Percentiles rank a stretch among this genome's conserved stretches.
Conservation (phyloP, 2,113 vertebrate genomes). For the Pomatostomus ruficeps region DNA sequence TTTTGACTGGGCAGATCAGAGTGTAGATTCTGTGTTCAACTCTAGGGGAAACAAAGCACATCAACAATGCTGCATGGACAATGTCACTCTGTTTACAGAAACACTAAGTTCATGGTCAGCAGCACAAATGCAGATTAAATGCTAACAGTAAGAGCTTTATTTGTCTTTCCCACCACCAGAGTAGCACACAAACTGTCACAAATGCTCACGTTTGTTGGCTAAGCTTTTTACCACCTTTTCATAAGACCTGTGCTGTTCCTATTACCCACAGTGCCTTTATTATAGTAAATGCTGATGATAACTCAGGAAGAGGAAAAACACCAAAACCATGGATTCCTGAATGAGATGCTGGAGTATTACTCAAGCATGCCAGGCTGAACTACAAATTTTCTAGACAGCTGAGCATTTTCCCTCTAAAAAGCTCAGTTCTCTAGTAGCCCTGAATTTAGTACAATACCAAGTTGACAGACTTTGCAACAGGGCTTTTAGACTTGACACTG, state of each 20-base stretch:
- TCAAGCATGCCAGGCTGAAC: neutral
- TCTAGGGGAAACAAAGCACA: neutral
- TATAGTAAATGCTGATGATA: neutral
- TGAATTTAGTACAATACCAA: neutral
- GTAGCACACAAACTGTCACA: neutral
- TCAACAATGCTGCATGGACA: conserved; percentile 11
- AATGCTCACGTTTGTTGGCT: neutral
- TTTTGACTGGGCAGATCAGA: neutral
- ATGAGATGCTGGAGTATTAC: neutral
- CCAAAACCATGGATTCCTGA: neutral
- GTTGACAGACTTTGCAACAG: neutral
- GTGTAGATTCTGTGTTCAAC: neutral
- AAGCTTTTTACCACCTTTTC: neutral
- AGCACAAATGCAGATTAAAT: conserved; percentile 23
- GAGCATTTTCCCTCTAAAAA: neutral
- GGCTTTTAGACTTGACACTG: neutral
- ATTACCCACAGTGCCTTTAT: neutral
- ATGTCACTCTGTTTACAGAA: neutral
- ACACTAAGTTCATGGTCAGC: conserved; percentile 15
- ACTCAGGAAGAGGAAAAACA: neutral
- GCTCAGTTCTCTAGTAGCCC: neutral
- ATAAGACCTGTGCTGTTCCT: neutral
- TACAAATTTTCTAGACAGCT: neutral
- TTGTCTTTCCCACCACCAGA: neutral
- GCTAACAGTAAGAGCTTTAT: conserved; percentile 24